Percentiles rank a stretch among this genome's conserved stretches.
These are phyloP conservation scores for Sitobion miscanthi DNA, from an alignment of 1,140 invertebrate species.

Conservation along the genomic window DNA sequence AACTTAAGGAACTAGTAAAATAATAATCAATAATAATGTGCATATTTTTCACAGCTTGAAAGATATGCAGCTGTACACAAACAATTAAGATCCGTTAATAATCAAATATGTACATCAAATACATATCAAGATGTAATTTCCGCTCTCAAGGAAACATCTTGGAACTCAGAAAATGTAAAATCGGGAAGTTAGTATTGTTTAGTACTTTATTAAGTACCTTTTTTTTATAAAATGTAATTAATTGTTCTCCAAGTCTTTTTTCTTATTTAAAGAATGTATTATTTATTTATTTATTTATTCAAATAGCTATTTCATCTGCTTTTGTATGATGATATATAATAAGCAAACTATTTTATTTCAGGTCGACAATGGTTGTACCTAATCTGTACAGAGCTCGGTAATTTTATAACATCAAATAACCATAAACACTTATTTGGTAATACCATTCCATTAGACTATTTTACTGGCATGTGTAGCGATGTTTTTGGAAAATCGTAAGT, in stretches of 20 bases:
- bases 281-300: not conserved
- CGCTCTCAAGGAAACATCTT: not conserved
- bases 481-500: slow-evolving; percentile 11
- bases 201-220: not conserved
- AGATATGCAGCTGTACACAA: not conserved
- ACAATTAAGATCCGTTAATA: not conserved
- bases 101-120: not conserved
- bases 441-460: not conserved
- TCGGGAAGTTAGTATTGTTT: not conserved
- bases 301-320: not conserved
- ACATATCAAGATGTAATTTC: not conserved
- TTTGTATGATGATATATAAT: not conserved
- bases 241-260: too few relatives aligned
- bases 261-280: not conserved
- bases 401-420: not conserved
- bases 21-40: not conserved
- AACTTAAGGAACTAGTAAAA: not conserved
- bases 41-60: not conserved
- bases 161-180: not conserved
- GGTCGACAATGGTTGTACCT: not conserved
- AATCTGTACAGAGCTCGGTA: not conserved
- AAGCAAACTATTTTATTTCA: not conserved
- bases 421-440: not conserved
- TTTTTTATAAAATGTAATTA: too few relatives aligned
- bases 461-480: not conserved